Evolutionary conservation across 2,888 invertebrate species (phyloP).

Genomic region (Ethmia dodecea): DNA sequence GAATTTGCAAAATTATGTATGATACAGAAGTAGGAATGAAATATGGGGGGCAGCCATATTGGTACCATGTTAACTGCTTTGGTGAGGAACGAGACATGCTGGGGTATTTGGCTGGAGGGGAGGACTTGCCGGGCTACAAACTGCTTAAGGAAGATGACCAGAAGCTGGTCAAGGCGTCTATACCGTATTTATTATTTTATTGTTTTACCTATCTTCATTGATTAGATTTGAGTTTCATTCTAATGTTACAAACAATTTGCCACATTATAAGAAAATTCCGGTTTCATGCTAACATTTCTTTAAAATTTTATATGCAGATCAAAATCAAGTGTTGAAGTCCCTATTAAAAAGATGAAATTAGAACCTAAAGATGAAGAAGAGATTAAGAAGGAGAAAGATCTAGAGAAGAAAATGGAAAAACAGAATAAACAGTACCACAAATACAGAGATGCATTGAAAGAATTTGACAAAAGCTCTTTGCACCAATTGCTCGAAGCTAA

Average conservation of each 20-base stretch:
- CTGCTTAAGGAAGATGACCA: conserved; percentile 85
- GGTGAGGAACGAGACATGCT: conserved; percentile 83
- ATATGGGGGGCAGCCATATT: conserved; percentile 90
- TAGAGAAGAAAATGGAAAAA: conserved; percentile 79
- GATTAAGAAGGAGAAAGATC: conserved; percentile 62
- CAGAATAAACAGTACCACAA: conserved; percentile 82
- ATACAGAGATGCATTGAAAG: conserved; percentile 43
- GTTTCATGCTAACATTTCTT: too few species aligned
- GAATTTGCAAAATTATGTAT: conserved; percentile 90
- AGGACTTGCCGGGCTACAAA: conserved; percentile 86
- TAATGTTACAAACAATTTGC: too few species aligned
- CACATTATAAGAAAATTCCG: too few species aligned
- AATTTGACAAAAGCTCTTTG: conserved; percentile 80
- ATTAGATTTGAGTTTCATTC: too few species aligned
- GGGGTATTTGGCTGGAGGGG: conserved; percentile 84
- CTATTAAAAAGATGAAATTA: conserved; percentile 83
- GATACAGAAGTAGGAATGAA: conserved; percentile 87
- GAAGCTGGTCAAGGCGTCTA: conserved; percentile 73
- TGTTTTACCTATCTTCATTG: too few species aligned
- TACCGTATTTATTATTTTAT: too few species aligned
- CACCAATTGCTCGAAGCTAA: conserved; percentile 83
- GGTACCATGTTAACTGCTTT: conserved; percentile 97
- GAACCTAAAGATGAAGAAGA: conserved; percentile 78
- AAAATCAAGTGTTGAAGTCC: conserved; percentile 69
- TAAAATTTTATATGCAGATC: conserved; percentile 28